phyloP scores from a whole-genome alignment of 2,797 vertebrate genomes.

The Mionectes olivaceus region DNA sequence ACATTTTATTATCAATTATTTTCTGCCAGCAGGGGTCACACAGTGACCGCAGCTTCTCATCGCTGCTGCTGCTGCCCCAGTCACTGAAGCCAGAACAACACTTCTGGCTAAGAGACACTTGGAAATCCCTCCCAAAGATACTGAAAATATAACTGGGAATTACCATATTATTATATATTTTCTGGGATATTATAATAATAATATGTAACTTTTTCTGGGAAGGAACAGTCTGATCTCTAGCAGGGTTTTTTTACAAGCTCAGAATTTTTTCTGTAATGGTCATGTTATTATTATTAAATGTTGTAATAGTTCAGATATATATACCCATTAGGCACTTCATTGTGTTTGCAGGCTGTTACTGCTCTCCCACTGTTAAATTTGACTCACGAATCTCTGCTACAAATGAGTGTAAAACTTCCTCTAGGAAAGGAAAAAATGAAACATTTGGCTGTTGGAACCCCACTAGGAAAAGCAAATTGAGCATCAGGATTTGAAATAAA shows the following conservation, averaged over 20 bases:
- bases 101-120: not conserved
- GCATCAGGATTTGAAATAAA: not conserved
- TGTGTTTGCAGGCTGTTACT: not conserved
- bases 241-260: not conserved
- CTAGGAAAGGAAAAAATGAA: not conserved
- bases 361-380: not conserved
- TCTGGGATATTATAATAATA: not conserved
- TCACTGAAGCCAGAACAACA: not conserved
- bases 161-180: not conserved
- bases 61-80: accelerated
- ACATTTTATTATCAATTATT: not conserved
- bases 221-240: not conserved
- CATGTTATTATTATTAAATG: not conserved
- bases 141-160: not conserved
- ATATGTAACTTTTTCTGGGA: not conserved
- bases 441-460: not conserved
- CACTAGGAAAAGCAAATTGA: not conserved
- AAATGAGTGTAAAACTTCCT: not conserved
- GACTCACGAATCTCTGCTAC: not conserved
- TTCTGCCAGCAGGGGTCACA: conserved; percentile 54
- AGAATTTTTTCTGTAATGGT: accelerated
- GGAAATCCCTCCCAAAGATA: not conserved
- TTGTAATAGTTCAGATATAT: not conserved
- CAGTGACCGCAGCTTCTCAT: not conserved
- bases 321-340: not conserved